Evolutionary conservation across 2,113 vertebrate species (phyloP).

Genomic region (Stictonetta naevosa): DNA sequence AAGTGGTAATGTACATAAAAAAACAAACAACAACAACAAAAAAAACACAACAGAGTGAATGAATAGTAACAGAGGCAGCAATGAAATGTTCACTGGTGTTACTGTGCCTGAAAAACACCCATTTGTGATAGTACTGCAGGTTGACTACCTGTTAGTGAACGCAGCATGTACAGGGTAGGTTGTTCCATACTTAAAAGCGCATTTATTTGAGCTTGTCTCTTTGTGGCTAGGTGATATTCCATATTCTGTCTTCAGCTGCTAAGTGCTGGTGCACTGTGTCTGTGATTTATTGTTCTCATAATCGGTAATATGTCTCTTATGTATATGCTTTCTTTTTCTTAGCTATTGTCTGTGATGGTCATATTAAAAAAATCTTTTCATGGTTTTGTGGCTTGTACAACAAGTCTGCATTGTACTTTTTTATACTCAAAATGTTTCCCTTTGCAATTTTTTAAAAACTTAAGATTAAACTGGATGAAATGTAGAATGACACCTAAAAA

Average conservation of each 20-base stretch:
- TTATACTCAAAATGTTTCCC: constrained; percentile 52
- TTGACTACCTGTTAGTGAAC: not conserved
- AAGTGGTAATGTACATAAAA: not conserved
- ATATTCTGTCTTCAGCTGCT: constrained; percentile 63
- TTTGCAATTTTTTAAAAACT: constrained; percentile 28
- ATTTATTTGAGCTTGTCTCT: constrained; percentile 44
- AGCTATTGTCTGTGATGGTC: constrained; percentile 69
- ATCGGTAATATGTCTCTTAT: constrained; percentile 75
- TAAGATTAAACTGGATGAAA: constrained; percentile 44
- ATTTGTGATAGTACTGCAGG: not conserved
- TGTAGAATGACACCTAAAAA: constrained; percentile 42
- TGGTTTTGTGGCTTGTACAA: constrained; percentile 50
- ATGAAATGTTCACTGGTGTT: not conserved
- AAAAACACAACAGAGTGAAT: not conserved
- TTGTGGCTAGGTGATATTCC: constrained; percentile 45
- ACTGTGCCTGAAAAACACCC: not conserved
- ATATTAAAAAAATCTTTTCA: constrained; percentile 73
- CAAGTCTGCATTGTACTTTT: constrained; percentile 56
- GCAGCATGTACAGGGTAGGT: not conserved
- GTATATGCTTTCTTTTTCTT: constrained; percentile 56
- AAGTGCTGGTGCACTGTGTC: constrained; percentile 63
- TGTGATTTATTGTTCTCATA: constrained; percentile 78
- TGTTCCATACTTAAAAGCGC: constrained; percentile 45
- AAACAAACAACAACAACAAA: too few relatives aligned
- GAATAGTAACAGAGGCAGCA: not conserved